Conservation (phyloP, 30 jellyfish, hydroid and myxozoan species). For the Turritopsis dohrnii region DNA sequence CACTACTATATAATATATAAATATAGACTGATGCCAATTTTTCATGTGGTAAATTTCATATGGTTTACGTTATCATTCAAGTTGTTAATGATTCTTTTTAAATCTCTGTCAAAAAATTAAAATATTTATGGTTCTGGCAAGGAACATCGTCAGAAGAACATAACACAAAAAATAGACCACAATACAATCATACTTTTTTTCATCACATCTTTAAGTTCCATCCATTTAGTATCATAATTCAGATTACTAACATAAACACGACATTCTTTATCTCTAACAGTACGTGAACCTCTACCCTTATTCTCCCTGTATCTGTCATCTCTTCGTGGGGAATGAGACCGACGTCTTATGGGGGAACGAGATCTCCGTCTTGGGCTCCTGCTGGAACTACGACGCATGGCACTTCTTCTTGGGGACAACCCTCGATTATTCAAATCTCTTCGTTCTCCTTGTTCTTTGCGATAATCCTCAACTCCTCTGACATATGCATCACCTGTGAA, state of each 20-base stretch:
- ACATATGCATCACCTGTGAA: constrained; percentile 4
- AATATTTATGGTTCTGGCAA: too few species aligned
- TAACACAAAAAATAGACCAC: too few species aligned
- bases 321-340: constrained; percentile 42
- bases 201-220: constrained; percentile 90
- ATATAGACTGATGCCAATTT: not conserved
- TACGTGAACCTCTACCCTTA: constrained; percentile 29
- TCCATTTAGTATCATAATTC: constrained; percentile 85
- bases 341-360: constrained; percentile 33
- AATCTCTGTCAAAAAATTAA: too few species aligned
- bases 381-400: constrained; percentile 22
- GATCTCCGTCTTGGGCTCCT: constrained; percentile 30
- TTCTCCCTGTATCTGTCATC: constrained; percentile 25
- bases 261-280: constrained; percentile 64
- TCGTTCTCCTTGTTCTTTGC: constrained; percentile 37
- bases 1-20: too few species aligned
- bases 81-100: too few species aligned
- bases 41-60: not conserved
- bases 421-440: constrained; percentile 10
- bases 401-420: constrained; percentile 8
- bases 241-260: constrained; percentile 87
- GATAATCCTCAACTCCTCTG: constrained; percentile 38
- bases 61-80: not conserved
- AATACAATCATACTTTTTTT: constrained; percentile 77
- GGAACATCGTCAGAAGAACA: too few species aligned